Evolutionary conservation across 2,797 vertebrate genomes (phyloP), one percentile per base, ranked within the genome.

Genomic region (Hoplostethus mediterraneus): DNA sequence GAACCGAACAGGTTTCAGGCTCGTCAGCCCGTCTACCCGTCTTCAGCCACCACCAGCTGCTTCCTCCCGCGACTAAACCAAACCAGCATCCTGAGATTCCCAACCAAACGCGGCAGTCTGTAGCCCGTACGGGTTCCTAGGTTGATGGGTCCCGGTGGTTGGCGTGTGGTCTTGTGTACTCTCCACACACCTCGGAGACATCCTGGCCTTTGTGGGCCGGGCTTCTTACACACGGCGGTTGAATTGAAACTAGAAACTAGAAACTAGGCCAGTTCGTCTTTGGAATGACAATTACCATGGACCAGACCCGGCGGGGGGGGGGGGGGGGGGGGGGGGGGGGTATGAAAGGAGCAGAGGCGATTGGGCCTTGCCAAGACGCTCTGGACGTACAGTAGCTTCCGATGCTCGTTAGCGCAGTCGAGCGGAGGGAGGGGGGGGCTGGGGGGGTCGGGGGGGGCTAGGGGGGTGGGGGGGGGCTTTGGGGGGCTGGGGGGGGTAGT

Each of bases 221-320:
- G 79, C 77, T 81, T 77, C 83, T 80, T 82, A 75, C 89, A 82
- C 86, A 80, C 65, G 87, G 95, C 92, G 92, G 92, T 82, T 89
- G 85, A 92, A 93, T 94, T 94, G 95, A 96, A 97, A 96, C 93
- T 97, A 95, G 97, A n/a, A n/a, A n/a, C n/a, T n/a, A n/a, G 95
- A 96, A 97, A 96, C 93, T 97, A 95, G 97, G 96, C 94, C 95
- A 93, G 93, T 95, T 93, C 92, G 95, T 96, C 95, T 94, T 94
- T 95, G 88, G 96, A 96, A 97, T 97, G 95, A 96, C 96, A 97
- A 97, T 97, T 94, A 97, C 94, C 91, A 82, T 75, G 92, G 90
- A 90, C 88, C 92, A 87, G 91, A 87, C 91, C 90, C 91, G 90
- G 85, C 70, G 66, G 81, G 58, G 47, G 80, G 78, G 79, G 59